Base-by-base conservation (phyloP, 53 echinoderm and acorn worm species). In the Stichopus horrens region DNA sequence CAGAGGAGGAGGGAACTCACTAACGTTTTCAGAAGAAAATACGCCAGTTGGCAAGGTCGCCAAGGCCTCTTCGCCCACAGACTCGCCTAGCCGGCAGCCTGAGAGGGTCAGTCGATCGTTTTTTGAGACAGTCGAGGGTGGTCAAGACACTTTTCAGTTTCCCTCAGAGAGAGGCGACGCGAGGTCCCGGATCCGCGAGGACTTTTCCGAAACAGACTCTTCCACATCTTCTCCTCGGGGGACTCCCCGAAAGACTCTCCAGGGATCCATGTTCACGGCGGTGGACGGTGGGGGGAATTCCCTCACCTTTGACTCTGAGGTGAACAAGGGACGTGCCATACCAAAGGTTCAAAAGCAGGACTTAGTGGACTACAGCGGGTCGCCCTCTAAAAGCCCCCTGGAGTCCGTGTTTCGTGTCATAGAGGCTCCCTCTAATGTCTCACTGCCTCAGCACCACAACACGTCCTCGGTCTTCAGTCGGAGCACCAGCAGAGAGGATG, bases 211-310 rank as follows among this genome's bases (percentile, higher is more conserved):
- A 52, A 60, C 85, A 0, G 92, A 90, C 54, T 74, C 87, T 11
- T 85, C 85, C 5, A 18, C 85, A 7, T 52, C 85, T 60, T 67
- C 68, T 4, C 87, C 87, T 6, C 18, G 73, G 53, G 87, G 87
- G 10, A 74, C 87, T 4, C 87, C 75, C 8, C 8, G 22, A 19
- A 83, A 57, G 52, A 83, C 56, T 6, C 73, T 86, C 8, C 87
- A 90, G 55, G 90, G 76, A 23, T 95, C 97, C 56, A 82, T 95
- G 88, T 96, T 96, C 66, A 77, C 86, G 5, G 82, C 95, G 14
- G 96, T 96, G 5, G 96, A 96, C 0, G 96, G 96, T 2, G 96
- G 96, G 55, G 96, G 96, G 11, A 96, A 96, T 83, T 96, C 96
- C 5, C 90, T 96, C 21, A 90, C 89, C 23, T 92, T 96, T 74